phyloP scores from a whole-genome alignment of 2,113 vertebrate species.

The Gallinago paraguaiae region DNA sequence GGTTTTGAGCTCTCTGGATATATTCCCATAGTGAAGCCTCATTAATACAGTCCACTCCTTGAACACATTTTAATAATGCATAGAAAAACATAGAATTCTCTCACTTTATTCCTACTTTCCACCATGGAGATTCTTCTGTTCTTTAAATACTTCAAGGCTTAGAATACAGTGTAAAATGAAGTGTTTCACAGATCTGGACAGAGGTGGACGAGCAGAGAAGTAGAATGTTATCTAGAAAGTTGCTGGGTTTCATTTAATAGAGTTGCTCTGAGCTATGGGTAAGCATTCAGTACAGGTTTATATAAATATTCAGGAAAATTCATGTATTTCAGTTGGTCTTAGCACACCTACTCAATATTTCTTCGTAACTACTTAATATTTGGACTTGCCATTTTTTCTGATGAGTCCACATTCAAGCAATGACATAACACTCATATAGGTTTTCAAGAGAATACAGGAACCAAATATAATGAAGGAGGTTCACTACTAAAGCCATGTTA shows the following conservation, averaged over 20 bases:
- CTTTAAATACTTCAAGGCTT: not conserved
- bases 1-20: not conserved
- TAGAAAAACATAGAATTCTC: not conserved
- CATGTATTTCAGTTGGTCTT: not conserved
- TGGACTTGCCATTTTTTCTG: not conserved
- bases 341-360: not conserved
- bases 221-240: not conserved
- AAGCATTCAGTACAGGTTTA: not conserved
- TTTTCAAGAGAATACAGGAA: not conserved
- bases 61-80: not conserved
- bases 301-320: not conserved
- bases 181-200: not conserved
- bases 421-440: not conserved
- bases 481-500: not conserved
- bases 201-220: not conserved
- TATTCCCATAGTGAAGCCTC: not conserved
- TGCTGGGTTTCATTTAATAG: not conserved
- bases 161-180: not conserved
- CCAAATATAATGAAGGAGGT: not conserved
- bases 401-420: not conserved
- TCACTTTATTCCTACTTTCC: not conserved
- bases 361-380: not conserved
- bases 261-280: not conserved
- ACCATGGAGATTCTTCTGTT: not conserved
- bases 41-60: not conserved